A percentile compares a stretch with the other conserved stretches of the same genome.
Conservation (phyloP, 1,140 invertebrate genomes). For the Camponotus floridanus region DNA sequence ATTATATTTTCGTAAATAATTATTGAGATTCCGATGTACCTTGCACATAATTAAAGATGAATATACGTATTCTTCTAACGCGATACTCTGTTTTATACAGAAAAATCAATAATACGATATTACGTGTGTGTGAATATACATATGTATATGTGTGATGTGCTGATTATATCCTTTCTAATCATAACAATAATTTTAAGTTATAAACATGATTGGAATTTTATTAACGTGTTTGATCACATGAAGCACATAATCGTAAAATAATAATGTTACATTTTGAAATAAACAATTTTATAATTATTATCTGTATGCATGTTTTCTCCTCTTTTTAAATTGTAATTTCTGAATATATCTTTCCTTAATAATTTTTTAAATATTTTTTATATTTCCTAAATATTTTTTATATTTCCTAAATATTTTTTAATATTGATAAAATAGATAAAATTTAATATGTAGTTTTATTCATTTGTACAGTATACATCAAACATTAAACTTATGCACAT, state of each 20-base stretch:
- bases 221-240: background rate
- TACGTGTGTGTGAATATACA: background rate
- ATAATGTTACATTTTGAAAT: constrained; percentile 4
- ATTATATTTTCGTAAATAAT: constrained; percentile 31
- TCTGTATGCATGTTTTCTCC: background rate
- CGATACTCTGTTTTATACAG: background rate
- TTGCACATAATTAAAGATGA: background rate
- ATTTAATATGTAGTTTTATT: too few relatives aligned
- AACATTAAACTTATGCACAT: too few relatives aligned
- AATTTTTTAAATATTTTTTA: too few relatives aligned
- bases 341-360: background rate
- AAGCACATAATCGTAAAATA: background rate
- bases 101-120: constrained; percentile 10
- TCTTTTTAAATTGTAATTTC: background rate
- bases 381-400: too few relatives aligned
- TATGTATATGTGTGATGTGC: background rate
- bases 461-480: too few relatives aligned
- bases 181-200: background rate
- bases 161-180: background rate
- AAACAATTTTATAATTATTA: constrained; percentile 40
- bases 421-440: too few relatives aligned
- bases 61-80: constrained; percentile 33
- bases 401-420: background rate
- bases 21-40: constrained; percentile 18
- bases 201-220: background rate